Evolutionary conservation across 2,797 vertebrate species (phyloP).

Genomic region (Crocidura indochinensis): DNA sequence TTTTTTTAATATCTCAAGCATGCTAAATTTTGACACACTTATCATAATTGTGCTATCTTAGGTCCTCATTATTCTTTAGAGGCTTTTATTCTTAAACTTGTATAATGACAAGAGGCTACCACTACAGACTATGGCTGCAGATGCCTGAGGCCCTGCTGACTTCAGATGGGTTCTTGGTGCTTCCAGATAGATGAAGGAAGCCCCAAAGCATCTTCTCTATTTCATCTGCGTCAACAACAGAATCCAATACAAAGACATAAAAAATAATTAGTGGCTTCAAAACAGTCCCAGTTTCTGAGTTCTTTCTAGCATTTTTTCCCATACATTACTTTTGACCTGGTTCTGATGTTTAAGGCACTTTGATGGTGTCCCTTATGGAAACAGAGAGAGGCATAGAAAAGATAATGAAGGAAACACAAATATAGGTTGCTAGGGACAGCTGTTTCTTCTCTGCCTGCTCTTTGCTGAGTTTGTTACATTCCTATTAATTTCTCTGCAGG

Average conservation of each 20-base stretch:
- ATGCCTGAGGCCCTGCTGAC: not conserved
- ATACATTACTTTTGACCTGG: not conserved
- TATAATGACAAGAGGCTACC: not conserved
- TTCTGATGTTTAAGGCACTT: constrained; percentile 12
- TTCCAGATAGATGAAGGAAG: not conserved
- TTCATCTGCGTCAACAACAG: not conserved
- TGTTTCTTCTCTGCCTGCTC: not conserved
- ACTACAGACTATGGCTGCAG: not conserved
- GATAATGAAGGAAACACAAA: constrained; percentile 50
- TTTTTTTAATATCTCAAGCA: not conserved
- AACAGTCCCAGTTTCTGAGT: not conserved
- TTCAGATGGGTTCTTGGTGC: not conserved
- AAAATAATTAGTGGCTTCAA: not conserved
- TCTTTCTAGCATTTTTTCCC: not conserved
- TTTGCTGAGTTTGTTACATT: not conserved
- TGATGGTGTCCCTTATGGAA: not conserved
- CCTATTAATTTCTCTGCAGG: constrained; percentile 1
- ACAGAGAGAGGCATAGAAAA: not conserved
- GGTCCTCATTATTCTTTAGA: not conserved
- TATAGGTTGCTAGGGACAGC: not conserved
- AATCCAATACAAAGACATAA: not conserved
- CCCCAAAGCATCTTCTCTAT: not conserved
- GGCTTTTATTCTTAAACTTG: not conserved
- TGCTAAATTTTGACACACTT: not conserved
- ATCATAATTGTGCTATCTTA: not conserved